A percentile compares a stretch with the other conserved stretches of the same genome.
Evolutionary conservation across 2,797 vertebrate genomes (phyloP).

Genomic region (Pipistrellus kuhlii): DNA sequence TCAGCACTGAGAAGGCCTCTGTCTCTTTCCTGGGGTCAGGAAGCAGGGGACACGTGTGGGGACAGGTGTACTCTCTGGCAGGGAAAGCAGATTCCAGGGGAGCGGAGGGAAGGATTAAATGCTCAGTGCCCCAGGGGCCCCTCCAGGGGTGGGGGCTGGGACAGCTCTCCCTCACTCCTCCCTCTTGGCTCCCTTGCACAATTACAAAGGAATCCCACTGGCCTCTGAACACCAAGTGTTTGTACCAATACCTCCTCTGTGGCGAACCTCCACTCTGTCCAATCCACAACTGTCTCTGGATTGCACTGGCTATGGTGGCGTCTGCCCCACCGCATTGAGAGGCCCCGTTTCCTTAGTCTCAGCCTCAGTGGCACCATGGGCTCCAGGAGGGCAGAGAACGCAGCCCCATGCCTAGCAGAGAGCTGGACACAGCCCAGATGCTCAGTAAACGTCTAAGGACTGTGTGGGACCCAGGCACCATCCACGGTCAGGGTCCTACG

Average conservation of each 20-base stretch:
- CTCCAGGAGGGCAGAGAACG: background rate
- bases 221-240: background rate
- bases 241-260: background rate
- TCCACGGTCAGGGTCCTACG: too few species aligned
- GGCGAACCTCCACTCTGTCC: background rate
- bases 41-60: constrained; percentile 62
- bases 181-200: background rate
- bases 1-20: constrained; percentile 50
- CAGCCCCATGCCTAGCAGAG: background rate
- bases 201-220: constrained; percentile 12
- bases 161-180: background rate
- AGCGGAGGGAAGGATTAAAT: constrained; percentile 60
- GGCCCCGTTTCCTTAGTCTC: constrained; percentile 3
- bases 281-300: background rate
- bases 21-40: constrained; percentile 57
- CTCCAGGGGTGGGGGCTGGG: background rate
- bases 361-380: background rate
- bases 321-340: background rate
- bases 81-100: constrained; percentile 66
- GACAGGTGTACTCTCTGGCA: constrained; percentile 77
- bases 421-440: background rate
- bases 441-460: background rate
- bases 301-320: background rate
- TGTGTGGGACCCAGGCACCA: background rate
- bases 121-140: background rate